phyloP scores from a whole-genome alignment of 2,113 vertebrate species.

The Calcarius ornatus region DNA sequence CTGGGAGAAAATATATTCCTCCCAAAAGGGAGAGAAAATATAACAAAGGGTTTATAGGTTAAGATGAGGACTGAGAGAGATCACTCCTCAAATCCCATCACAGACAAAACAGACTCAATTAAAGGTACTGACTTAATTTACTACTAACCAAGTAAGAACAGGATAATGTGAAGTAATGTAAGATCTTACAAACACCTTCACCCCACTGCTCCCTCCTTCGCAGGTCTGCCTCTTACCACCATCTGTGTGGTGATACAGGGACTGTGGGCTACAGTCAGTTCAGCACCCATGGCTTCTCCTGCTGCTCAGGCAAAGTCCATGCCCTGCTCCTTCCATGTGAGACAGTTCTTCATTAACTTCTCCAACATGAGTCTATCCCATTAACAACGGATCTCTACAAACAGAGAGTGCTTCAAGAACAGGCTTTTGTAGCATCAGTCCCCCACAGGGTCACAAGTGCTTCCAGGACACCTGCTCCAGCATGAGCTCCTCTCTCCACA shows the following conservation, averaged over 20 bases:
- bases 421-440: not conserved
- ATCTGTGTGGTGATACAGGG: fast-evolving
- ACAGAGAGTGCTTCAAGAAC: not conserved
- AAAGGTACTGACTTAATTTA: not conserved
- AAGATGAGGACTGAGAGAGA: not conserved
- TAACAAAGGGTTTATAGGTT: not conserved
- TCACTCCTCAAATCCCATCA: not conserved
- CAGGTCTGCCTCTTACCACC: not conserved
- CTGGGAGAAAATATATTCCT: not conserved
- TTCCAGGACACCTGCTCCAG: not conserved
- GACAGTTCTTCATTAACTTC: not conserved
- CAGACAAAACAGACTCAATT: not conserved
- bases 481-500: fast-evolving
- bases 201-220: not conserved
- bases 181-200: not conserved
- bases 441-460: too few relatives aligned
- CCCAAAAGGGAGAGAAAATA: not conserved
- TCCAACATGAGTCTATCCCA: not conserved
- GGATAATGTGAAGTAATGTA: not conserved
- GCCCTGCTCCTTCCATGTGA: not conserved
- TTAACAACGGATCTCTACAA: not conserved
- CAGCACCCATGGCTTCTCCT: not conserved
- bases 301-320: not conserved
- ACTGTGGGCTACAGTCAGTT: not conserved
- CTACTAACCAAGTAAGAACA: not conserved